Evolutionary conservation across 2,113 vertebrate species (phyloP), one percentile per base, ranked within the genome.

Genomic region (Calidris pugnax): DNA sequence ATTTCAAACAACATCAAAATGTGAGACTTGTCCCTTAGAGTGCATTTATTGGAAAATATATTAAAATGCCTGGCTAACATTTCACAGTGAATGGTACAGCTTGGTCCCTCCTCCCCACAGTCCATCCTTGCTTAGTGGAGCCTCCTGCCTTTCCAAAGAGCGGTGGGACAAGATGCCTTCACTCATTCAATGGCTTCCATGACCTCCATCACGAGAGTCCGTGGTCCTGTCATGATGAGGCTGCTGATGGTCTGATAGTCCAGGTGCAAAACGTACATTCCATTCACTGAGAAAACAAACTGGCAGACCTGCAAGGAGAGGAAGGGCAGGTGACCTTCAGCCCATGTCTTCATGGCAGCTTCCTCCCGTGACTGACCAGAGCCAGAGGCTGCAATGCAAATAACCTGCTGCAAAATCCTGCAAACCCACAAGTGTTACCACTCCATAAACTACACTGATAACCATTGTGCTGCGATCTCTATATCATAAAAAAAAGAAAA

Each of bases 201-300:
- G 37, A 99, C 97, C 91, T 99, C 99, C 90, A 99, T 94, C 71
- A 99, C 98, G 4, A 98, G 97, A 11, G 97, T 98, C 26, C 98
- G 97, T n/a, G 98, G 98, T 73, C 98, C 98, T 7, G 98, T 99
- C 98, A 99, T 98, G 94, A 99, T 98, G 80, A 99, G 97, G 90
- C 96, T 98, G 93, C 97, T 98, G 89, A 99, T 98, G 27, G 98
- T 98, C 83, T 96, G 98, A 83, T 99, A 98, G 92, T 99, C 98
- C 97, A 98, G 94, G 15, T 98, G 93, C 85, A 99, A 97, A 45
- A 99, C 98, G 7, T 96, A 98, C 60, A 95, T 87, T 14, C 98
- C 98, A 23, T 99, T 99, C 82, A 99, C 98, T 26, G 98, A 98
- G 93, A 97, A 98, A 59, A 99, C 97, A 96, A 99, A 99, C 96